Evolutionary conservation across 2,113 vertebrate species (phyloP).

Genomic region (Aegithalos caudatus): DNA sequence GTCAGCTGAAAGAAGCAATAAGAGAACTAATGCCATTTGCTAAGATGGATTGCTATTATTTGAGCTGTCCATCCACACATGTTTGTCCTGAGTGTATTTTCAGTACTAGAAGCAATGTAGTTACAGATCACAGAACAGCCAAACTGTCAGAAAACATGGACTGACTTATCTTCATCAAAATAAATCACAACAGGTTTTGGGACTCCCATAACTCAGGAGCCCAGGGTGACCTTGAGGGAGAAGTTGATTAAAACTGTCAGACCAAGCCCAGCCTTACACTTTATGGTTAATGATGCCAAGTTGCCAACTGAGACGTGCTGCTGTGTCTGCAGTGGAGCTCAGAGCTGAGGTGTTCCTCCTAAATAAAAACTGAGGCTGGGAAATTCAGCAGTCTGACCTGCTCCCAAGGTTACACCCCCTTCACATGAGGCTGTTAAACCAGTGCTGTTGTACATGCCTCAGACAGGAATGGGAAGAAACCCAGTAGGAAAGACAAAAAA

Average conservation of each 20-base stretch:
- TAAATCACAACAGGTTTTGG: slow-evolving; percentile 62
- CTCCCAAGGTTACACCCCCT: background rate
- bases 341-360: background rate
- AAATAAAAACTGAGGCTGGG: background rate
- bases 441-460: background rate
- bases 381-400: background rate
- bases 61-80: slow-evolving; percentile 44
- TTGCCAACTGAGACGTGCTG: background rate
- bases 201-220: slow-evolving; percentile 58
- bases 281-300: slow-evolving; percentile 35
- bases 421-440: background rate
- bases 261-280: slow-evolving; percentile 20
- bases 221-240: slow-evolving; percentile 65
- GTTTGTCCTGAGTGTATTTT: slow-evolving; percentile 55
- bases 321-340: background rate
- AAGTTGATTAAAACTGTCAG: slow-evolving; percentile 67
- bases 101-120: slow-evolving; percentile 39
- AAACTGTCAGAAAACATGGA: slow-evolving; percentile 50
- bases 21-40: slow-evolving; percentile 27
- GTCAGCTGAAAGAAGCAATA: slow-evolving; percentile 53
- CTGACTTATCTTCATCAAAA: slow-evolving; percentile 66
- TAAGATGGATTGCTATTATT: slow-evolving; percentile 63
- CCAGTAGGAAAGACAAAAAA: background rate
- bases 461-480: background rate
- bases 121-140: slow-evolving; percentile 67